Evolutionary conservation across 2,888 invertebrate genomes (phyloP), one percentile per base, ranked within the genome.

Genomic region (Endomychus coccineus): DNA sequence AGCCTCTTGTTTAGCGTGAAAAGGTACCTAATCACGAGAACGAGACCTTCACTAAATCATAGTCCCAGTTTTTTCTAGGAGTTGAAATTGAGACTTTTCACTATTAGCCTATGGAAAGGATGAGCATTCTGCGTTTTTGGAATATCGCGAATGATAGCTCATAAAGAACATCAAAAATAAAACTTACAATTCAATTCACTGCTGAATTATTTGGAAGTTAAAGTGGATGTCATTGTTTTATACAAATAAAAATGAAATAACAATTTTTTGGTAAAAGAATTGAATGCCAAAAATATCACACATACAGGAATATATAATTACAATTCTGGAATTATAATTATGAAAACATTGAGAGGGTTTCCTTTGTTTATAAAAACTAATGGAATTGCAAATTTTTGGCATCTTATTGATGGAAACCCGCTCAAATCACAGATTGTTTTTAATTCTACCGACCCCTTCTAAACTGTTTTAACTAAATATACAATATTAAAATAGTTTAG

Each of bases 381-480:
- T 56, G 54, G 55, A 54, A 56, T 54, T 44, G 42, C 44, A 50
- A 28, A 34, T 47, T 57, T 61, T 63, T 63, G 61, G 63, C 62
- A 62, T 60, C 60, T 48, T 47, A 46, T 50, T 34, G 27, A 38
- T 36, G 49, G 62, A 67, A 67, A 62, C 67, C 63, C 62, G 63
- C 66, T 60, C 69, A 67, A 68, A 69, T 69, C 69, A 69, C 69
- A 69, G 69, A 62, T 65, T 62, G 56, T 59, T 59, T 42, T 42
- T 46, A 27, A 45, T 38, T 34, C 38, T 38, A 38, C 38, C 39
- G 34, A 39, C 34, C 39, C 22, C 17, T 10, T 39, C 34, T 22
- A 29, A 39, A 39, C 39, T 39, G 30, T 24, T 35, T 39, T 39
- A 34, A 34, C 39, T 27, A 10, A 27, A 34, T 17, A 7, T 23